A percentile compares a stretch with the other conserved stretches of the same genome.
Evolutionary conservation across 2,113 vertebrate genomes (phyloP).

Genomic region (Paracanthobrama guichenoti): DNA sequence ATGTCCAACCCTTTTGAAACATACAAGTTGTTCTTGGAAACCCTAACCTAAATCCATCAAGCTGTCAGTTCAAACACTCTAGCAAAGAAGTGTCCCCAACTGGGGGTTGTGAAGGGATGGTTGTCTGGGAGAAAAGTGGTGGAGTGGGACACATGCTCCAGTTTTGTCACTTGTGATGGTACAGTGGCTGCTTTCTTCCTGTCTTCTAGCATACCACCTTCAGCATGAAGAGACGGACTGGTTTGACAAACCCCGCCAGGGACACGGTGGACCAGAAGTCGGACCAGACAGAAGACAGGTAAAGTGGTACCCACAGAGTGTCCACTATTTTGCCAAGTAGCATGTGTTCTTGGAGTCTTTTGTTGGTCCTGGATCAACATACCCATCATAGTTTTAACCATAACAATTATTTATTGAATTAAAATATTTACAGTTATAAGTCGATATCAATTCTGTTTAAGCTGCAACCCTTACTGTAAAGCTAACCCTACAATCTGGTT

Average conservation of each 20-base stretch:
- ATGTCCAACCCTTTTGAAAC: neutral
- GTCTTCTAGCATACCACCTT: constrained; percentile 92
- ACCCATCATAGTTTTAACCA: neutral
- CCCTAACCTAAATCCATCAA: constrained; percentile 18
- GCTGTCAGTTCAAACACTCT: neutral
- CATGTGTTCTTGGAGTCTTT: neutral
- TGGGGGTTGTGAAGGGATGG: constrained; percentile 34
- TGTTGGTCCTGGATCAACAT: neutral
- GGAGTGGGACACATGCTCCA: constrained; percentile 30
- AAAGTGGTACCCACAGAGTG: constrained; percentile 60
- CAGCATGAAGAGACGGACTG: constrained; percentile 98
- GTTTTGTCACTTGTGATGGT: constrained; percentile 22
- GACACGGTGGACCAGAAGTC: constrained; percentile 78
- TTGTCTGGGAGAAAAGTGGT: constrained; percentile 27
- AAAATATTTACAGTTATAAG: neutral
- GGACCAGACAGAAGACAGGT: constrained; percentile 85
- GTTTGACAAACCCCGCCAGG: constrained; percentile 97
- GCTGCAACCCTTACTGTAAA: neutral
- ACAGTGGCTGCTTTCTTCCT: constrained; percentile 71
- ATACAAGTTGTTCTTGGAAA: neutral
- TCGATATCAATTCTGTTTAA: neutral
- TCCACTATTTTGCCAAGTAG: neutral
- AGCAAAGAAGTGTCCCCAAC: neutral
- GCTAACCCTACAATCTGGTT: neutral
- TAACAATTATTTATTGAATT: no score